Evolutionary conservation across 2,888 invertebrate species (phyloP).

Genomic region (Spilosoma lubricipeda): DNA sequence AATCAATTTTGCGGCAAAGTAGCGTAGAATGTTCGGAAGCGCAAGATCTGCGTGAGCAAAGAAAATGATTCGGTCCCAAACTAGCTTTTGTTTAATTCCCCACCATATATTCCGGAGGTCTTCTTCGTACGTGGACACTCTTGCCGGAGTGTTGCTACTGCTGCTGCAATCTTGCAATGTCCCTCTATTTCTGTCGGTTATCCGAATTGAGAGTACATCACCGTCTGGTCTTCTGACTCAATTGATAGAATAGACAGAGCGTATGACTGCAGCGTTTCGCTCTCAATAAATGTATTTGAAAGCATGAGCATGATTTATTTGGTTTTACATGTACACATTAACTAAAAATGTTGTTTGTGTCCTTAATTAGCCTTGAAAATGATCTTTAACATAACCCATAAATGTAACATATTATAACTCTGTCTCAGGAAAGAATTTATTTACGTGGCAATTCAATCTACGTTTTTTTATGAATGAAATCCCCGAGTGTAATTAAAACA

Average conservation of each 20-base stretch:
- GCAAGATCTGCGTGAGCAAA: neutral
- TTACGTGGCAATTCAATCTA: constrained; percentile 6
- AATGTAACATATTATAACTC: neutral
- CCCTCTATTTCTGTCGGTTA: too few relatives aligned
- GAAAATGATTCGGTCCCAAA: neutral
- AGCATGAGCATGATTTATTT: too few relatives aligned
- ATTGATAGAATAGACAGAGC: too few relatives aligned
- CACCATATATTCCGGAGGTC: neutral
- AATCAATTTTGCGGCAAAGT: neutral
- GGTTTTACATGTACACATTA: too few relatives aligned
- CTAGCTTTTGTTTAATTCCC: neutral
- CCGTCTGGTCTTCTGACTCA: too few relatives aligned
- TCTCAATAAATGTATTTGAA: too few relatives aligned
- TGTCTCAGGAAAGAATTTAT: constrained; percentile 15
- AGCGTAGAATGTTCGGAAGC: neutral
- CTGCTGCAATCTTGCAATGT: too few relatives aligned
- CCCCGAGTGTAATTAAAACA: constrained; percentile 36
- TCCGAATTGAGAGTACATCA: too few relatives aligned
- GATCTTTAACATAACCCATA: neutral
- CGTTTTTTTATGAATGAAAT: constrained; percentile 44
- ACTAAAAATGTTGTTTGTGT: neutral
- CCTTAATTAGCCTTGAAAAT: neutral
- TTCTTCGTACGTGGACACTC: too few relatives aligned
- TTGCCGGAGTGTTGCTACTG: too few relatives aligned
- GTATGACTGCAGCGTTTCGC: too few relatives aligned